phyloP scores from a whole-genome alignment of 37 sponge, comb jelly and placozoan genomes.

The Hormiphora californensis region DNA sequence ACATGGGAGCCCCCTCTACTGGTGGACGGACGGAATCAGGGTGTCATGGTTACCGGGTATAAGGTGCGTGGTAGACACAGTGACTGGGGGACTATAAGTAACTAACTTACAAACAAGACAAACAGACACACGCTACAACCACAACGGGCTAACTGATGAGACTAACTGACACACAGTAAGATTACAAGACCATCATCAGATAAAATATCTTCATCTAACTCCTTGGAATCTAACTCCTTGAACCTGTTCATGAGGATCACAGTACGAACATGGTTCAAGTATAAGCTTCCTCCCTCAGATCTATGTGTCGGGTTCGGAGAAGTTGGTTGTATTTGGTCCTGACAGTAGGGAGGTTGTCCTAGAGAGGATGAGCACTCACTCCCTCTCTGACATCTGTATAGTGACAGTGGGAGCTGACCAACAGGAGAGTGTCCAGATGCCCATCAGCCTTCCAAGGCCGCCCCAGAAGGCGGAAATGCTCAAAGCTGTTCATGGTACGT shows the following conservation, averaged over 20 bases:
- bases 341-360: conserved; percentile 5
- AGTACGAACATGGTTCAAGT: too few relatives aligned
- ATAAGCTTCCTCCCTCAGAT: conserved; percentile 18
- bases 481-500: conserved; percentile 24
- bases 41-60: conserved; percentile 20
- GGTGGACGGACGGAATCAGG: conserved; percentile 24
- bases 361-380: not conserved
- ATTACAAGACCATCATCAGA: too few relatives aligned
- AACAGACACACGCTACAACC: too few relatives aligned
- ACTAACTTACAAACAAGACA: too few relatives aligned
- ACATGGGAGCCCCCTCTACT: conserved; percentile 31
- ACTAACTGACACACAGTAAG: too few relatives aligned
- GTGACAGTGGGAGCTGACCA: conserved; percentile 24
- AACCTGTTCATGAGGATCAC: too few relatives aligned
- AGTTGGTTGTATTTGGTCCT: conserved; percentile 23
- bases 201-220: too few relatives aligned
- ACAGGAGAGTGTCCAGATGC: not conserved
- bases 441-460: conserved; percentile 20
- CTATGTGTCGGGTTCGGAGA: conserved; percentile 40
- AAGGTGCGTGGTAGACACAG: conserved; percentile 9
- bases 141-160: too few relatives aligned
- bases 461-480: conserved; percentile 42
- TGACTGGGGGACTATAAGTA: too few relatives aligned
- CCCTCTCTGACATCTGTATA: conserved; percentile 14
- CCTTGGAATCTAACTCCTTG: too few relatives aligned